Evolutionary conservation across 2,888 invertebrate species (phyloP).

Genomic region (Drosophila multiciliata): DNA sequence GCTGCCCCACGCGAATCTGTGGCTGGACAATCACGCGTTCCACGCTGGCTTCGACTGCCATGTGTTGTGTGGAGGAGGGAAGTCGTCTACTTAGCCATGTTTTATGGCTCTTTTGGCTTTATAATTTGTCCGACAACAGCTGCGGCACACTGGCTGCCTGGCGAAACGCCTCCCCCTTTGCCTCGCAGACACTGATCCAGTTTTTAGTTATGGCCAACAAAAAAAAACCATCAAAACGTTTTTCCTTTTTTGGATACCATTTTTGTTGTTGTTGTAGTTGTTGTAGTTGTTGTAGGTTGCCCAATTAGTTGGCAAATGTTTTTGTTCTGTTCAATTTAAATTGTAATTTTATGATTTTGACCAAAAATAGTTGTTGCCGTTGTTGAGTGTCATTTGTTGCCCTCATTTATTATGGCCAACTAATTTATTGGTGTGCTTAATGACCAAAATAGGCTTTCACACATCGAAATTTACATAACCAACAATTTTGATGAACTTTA

Average conservation of each 20-base stretch:
- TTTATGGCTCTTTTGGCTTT: conserved; percentile 66
- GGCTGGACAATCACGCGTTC: conserved; percentile 42
- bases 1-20: conserved; percentile 40
- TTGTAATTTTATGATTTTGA: conserved; percentile 66
- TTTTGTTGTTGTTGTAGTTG: conserved; percentile 32
- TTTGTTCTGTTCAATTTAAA: conserved; percentile 61
- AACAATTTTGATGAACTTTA: background rate
- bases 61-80: conserved; percentile 15
- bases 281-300: conserved; percentile 47
- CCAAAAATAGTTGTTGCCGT: conserved; percentile 42
- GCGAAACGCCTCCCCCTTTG: background rate
- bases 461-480: conserved; percentile 21
- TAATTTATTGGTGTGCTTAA: conserved; percentile 50
- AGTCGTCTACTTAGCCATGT: conserved; percentile 59
- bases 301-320: conserved; percentile 72
- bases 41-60: conserved; percentile 7
- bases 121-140: conserved; percentile 64
- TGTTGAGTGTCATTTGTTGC: conserved; percentile 31
- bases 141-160: conserved; percentile 38
- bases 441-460: conserved; percentile 38
- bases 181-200: conserved; percentile 39
- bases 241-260: conserved; percentile 48
- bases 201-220: conserved; percentile 50
- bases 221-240: conserved; percentile 63
- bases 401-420: conserved; percentile 27